These are phyloP conservation scores for Dynastes grantii DNA, from an alignment of 2,888 invertebrate species.

Conservation along the genomic window DNA sequence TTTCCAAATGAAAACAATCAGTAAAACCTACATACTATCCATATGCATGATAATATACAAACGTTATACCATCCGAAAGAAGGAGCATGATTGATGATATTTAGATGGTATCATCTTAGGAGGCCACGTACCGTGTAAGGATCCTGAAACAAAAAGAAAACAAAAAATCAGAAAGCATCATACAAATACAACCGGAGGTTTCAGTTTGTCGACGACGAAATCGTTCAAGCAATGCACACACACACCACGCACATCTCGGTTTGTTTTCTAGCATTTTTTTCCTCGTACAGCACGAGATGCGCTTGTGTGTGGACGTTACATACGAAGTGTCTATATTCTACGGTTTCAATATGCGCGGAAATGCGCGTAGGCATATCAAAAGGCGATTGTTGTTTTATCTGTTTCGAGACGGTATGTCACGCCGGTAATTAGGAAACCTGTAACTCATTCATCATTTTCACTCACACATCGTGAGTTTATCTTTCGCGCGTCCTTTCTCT, in stretches of 20 bases:
- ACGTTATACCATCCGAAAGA: conserved; percentile 34
- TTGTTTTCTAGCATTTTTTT: not conserved
- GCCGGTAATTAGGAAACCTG: conserved; percentile 53
- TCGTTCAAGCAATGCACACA: not conserved
- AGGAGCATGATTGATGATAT: conserved; percentile 58
- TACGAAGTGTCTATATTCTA: not conserved
- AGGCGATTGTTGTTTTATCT: conserved; percentile 50
- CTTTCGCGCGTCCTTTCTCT: conserved; percentile 1
- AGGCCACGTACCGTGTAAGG: conserved; percentile 75
- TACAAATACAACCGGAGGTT: conserved; percentile 48
- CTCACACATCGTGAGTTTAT: conserved; percentile 49
- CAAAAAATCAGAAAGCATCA: conserved; percentile 53
- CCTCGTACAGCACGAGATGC: not conserved
- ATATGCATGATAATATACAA: not conserved
- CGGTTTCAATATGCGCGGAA: not conserved
- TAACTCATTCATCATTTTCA: conserved; percentile 54
- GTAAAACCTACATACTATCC: conserved; percentile 10
- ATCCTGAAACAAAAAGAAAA: conserved; percentile 76
- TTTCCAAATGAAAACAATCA: not conserved
- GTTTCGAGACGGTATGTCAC: conserved; percentile 53
- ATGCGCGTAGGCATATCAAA: conserved; percentile 10
- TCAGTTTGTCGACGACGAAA: conserved; percentile 11
- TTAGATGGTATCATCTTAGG: conserved; percentile 57
- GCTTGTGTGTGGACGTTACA: not conserved
- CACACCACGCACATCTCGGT: not conserved